Conservation (phyloP, 2,888 invertebrate species). For the Serrognathus titanus region DNA sequence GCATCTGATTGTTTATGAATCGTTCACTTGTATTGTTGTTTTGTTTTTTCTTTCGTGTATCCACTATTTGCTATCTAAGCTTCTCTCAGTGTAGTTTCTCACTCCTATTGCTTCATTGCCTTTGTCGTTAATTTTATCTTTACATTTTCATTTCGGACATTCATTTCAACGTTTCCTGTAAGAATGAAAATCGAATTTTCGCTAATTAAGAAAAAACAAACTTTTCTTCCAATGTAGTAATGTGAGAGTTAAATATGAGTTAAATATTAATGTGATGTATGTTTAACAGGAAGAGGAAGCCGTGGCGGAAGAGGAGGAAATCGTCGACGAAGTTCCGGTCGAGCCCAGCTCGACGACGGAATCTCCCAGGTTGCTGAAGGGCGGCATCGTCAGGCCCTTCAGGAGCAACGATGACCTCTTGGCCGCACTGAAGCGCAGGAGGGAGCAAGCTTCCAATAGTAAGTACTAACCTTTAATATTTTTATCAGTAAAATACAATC, state of each 20-base stretch:
- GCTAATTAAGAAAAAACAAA: too few species aligned
- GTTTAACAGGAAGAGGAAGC: constrained; percentile 22
- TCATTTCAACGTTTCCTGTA: too few species aligned
- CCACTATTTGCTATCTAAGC: too few species aligned
- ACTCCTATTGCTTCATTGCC: too few species aligned
- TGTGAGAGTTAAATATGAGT: not conserved
- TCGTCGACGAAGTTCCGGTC: constrained; percentile 53
- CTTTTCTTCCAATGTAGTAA: not conserved
- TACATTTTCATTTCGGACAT: too few species aligned
- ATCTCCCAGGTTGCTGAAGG: constrained; percentile 63
- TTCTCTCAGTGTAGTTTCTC: too few species aligned
- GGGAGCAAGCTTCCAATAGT: constrained; percentile 66
- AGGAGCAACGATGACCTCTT: constrained; percentile 75
- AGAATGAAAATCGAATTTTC: too few species aligned
- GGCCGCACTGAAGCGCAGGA: constrained; percentile 67
- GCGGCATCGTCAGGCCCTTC: constrained; percentile 69
- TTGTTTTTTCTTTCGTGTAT: too few species aligned
- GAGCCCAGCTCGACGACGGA: constrained; percentile 67
- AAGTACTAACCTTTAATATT: constrained; percentile 29
- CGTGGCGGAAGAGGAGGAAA: constrained; percentile 49
- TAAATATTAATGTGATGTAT: not conserved
- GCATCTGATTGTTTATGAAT: too few species aligned
- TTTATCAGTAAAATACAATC: too few species aligned
- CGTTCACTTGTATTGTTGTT: too few species aligned
- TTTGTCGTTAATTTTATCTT: too few species aligned